Evolutionary conservation across 2,888 invertebrate genomes (phyloP).

Genomic region (Brachynemurus nebulosus): DNA sequence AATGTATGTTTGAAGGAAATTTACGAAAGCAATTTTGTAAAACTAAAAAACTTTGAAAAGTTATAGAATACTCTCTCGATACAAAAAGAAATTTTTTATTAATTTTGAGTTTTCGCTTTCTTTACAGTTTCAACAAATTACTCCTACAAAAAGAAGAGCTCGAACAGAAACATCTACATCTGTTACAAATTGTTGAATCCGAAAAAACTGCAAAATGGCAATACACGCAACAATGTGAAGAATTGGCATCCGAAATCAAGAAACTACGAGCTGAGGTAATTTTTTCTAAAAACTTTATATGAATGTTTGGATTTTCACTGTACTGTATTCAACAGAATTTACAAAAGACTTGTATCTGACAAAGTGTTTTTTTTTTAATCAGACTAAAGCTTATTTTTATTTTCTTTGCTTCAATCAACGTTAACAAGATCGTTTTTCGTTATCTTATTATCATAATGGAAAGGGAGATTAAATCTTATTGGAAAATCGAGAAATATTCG

Average conservation of each 20-base stretch:
- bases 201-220: constrained; percentile 89
- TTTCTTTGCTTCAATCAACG: background rate
- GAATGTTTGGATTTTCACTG: too few relatives aligned
- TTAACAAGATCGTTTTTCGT: too few relatives aligned
- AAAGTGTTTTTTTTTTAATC: background rate
- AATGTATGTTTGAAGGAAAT: too few relatives aligned
- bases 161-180: constrained; percentile 82
- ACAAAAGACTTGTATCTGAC: too few relatives aligned
- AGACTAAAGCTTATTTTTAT: background rate
- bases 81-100: background rate
- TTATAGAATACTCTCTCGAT: background rate
- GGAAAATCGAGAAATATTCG: too few relatives aligned
- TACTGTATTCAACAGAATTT: too few relatives aligned
- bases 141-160: constrained; percentile 79
- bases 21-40: too few relatives aligned
- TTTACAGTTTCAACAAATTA: constrained; percentile 71
- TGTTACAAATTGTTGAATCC: constrained; percentile 79
- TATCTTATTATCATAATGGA: too few relatives aligned
- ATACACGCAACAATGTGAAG: constrained; percentile 85
- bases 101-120: constrained; percentile 11
- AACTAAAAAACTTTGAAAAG: too few relatives aligned
- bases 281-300: too few relatives aligned
- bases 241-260: constrained; percentile 75
- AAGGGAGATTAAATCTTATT: too few relatives aligned
- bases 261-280: constrained; percentile 76